Percentiles rank a stretch among this genome's conserved stretches.
phyloP scores from a whole-genome alignment of 2,797 vertebrate species.

The Anolis apletophallus region DNA sequence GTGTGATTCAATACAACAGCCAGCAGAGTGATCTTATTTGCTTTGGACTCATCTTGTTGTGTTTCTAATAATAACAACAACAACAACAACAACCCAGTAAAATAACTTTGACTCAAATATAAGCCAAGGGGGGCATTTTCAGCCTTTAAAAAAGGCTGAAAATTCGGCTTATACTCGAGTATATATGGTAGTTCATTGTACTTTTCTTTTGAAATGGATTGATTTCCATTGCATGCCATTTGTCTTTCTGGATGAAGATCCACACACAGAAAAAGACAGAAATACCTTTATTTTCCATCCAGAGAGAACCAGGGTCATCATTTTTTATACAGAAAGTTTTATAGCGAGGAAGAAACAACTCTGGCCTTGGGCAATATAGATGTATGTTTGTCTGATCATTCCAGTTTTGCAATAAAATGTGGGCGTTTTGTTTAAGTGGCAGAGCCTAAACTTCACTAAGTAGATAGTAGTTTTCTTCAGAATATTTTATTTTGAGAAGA shows the following conservation, averaged over 20 bases:
- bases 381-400: neutral
- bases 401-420: slow-evolving; percentile 1
- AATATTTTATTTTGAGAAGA: slow-evolving; percentile 11
- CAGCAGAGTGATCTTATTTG: no score
- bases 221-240: neutral
- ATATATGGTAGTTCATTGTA: no score
- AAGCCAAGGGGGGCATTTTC: no score
- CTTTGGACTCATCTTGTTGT: no score
- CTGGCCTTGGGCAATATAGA: neutral
- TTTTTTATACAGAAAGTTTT: neutral
- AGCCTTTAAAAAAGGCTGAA: no score
- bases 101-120: no score
- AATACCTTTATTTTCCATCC: neutral
- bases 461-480: neutral
- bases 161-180: no score
- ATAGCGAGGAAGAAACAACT: neutral
- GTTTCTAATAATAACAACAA: no score
- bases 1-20: no score
- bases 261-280: neutral
- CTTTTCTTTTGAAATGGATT: neutral
- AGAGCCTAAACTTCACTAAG: slow-evolving; percentile 2
- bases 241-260: neutral
- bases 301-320: neutral
- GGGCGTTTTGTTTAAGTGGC: neutral
- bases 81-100: no score